Evolutionary conservation across 2,888 invertebrate genomes (phyloP).

Genomic region (Oscheius sp.): DNA sequence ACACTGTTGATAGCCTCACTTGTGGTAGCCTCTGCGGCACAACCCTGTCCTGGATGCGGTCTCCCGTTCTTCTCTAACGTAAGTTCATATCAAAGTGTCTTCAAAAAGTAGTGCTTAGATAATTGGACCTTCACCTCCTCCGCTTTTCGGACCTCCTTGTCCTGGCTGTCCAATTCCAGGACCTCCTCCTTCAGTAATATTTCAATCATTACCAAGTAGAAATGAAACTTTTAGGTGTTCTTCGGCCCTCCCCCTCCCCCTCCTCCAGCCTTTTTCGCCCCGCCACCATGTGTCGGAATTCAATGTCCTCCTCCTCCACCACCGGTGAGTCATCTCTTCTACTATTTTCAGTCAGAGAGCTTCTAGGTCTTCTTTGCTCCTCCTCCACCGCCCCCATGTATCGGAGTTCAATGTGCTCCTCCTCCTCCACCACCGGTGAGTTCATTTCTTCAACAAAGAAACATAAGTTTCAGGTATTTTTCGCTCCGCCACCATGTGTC

Average conservation of each 20-base stretch:
- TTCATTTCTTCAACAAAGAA: no score
- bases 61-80: conserved; percentile 16
- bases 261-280: conserved; percentile 9
- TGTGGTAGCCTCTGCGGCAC: conserved; percentile 16
- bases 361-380: neutral
- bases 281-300: conserved; percentile 29
- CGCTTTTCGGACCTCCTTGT: conserved; percentile 3
- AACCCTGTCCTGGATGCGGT: conserved; percentile 32
- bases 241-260: conserved; percentile 5
- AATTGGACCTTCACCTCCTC: neutral
- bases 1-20: conserved; percentile 12
- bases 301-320: conserved; percentile 27
- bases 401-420: no score
- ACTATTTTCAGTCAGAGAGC: neutral
- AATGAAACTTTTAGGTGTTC: neutral
- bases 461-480: conserved; percentile 5
- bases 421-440: neutral
- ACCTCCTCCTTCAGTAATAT: neutral
- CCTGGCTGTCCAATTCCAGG: neutral
- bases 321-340: conserved; percentile 6
- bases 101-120: neutral
- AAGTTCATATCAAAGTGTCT: neutral
- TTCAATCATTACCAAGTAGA: neutral
- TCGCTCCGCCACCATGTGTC: conserved; percentile 28
- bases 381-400: neutral